Conservation (phyloP, 2,113 vertebrate species). For the Salvelinus alpinus region DNA sequence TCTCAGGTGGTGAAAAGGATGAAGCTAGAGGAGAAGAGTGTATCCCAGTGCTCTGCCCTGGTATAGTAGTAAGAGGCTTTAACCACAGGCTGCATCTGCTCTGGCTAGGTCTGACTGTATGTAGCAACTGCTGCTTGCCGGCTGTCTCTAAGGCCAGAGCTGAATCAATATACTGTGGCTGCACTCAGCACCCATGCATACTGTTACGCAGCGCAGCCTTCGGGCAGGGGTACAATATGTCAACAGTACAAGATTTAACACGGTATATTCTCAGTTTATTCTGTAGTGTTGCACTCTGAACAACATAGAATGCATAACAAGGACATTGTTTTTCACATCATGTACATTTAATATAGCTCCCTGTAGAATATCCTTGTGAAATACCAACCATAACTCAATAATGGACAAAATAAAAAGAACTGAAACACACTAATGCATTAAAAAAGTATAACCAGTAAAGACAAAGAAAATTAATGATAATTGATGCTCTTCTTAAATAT, state of each 20-base stretch:
- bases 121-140: constrained; percentile 63
- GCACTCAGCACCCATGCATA: constrained; percentile 66
- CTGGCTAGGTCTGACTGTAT: neutral
- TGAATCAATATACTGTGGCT: constrained; percentile 64
- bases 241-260: neutral
- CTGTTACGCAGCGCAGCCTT: constrained; percentile 49
- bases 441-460: too few species aligned
- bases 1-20: neutral
- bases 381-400: neutral
- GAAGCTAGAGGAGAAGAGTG: constrained; percentile 42
- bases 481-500: neutral
- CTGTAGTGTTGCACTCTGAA: too few species aligned
- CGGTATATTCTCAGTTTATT: neutral
- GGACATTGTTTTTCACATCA: too few species aligned
- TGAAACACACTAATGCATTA: too few species aligned
- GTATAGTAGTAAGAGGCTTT: constrained; percentile 48
- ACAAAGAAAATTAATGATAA: neutral
- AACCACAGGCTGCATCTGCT: neutral
- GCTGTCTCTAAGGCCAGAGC: constrained; percentile 62
- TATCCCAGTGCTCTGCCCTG: constrained; percentile 65
- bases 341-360: too few species aligned
- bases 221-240: constrained; percentile 31
- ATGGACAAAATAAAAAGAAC: too few species aligned
- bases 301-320: too few species aligned
- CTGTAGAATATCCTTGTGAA: neutral